Evolutionary conservation across 2,113 vertebrate species (phyloP), one percentile per base, ranked within the genome.

Genomic region (Salvelinus namaycush): DNA sequence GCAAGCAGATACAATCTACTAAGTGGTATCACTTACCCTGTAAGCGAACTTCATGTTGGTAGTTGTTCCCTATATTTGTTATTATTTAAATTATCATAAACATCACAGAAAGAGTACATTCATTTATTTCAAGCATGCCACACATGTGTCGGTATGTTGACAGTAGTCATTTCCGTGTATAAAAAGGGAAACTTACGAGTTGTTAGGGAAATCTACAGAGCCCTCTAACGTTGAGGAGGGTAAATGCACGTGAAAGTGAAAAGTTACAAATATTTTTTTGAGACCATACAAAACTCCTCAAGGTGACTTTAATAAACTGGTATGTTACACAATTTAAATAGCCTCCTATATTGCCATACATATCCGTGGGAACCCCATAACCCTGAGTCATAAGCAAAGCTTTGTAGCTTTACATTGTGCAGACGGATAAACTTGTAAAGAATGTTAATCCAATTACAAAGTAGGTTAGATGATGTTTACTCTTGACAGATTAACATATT

Each of bases 1-100:
- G 31, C 68, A 26, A 68, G 24, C n/a, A 48, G 8, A 39, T 54
- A 6, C 16, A 22, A 12, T 16, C 7, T 3, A 39, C 27, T 4
- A 62, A 24, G 20, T 26, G 0, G 22, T 26, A 80, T 22, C 18
- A 91, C 91, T 89, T 77, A 94, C 93, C 90, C 84, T 86, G 67
- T 93, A 94, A 1, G 92, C 87, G 59, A 94, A 94, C 87, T 94
- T 94, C 93, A 94, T 94, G 62, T 83, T 87, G 24, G 20, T 13
- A 5, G 18, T 24, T 24, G 20, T n/a, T 5, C 18, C 2, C 39
- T 24, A 48, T 13, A 14, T 48, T 4, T 31, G 3, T n/a, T 24
- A 70, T 49, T 13, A 68, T 39, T 34, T 68, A 68, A 20, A 68
- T 29, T 0, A n/a, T 20, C 31, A 68, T 22, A 49, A 27, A 27